Conservation (phyloP, 1,140 invertebrate species). For the Geopemphigus sp. region DNA sequence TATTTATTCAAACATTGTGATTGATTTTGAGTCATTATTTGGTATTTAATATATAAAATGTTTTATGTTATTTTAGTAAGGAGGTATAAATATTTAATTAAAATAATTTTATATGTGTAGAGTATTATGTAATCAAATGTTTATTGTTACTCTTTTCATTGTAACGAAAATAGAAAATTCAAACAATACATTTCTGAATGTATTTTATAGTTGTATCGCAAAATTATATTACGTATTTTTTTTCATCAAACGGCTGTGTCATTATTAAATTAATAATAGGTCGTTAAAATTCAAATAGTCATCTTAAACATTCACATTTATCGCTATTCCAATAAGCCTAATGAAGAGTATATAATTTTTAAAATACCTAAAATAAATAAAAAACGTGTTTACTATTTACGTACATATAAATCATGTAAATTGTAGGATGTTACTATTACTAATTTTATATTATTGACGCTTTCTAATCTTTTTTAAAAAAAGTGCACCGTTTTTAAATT, state of each 20-base stretch:
- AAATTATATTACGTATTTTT: neutral
- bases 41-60: slow-evolving; percentile 5
- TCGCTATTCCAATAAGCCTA: neutral
- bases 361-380: neutral
- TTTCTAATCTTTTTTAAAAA: neutral
- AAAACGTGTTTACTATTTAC: neutral
- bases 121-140: slow-evolving; percentile 19
- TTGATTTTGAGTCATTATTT: slow-evolving; percentile 36
- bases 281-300: neutral
- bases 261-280: neutral
- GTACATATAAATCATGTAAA: neutral
- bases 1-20: slow-evolving; percentile 34
- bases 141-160: slow-evolving; percentile 7
- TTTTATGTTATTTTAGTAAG: slow-evolving; percentile 11
- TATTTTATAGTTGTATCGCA: neutral
- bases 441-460: neutral
- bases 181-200: no score
- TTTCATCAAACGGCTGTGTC: slow-evolving; percentile 37
- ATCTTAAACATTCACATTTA: no score
- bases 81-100: slow-evolving; percentile 26
- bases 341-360: neutral
- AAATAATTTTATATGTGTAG: slow-evolving; percentile 25
- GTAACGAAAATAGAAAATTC: neutral
- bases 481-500: slow-evolving; percentile 12
- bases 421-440: neutral